Evolutionary conservation across 1,140 invertebrate species (phyloP), one percentile per base, ranked within the genome.

Genomic region (Drosophila chauvacae): DNA sequence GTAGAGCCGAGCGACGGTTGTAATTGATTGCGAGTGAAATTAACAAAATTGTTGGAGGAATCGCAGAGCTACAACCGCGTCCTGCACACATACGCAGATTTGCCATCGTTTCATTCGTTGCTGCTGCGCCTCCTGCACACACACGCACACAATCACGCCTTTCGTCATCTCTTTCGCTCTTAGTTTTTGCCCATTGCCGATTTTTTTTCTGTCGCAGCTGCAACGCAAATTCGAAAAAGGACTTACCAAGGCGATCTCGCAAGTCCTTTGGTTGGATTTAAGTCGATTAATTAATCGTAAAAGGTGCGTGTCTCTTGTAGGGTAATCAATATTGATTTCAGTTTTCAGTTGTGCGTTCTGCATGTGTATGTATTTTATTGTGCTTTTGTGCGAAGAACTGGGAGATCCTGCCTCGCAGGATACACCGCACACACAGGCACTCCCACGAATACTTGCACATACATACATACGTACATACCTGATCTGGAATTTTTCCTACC

Each of bases 161-260:
- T 66, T 76, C 72, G 71, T 75, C 73, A 55, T 76, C 72, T 73
- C 81, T 62, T 69, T 70, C 81, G 48, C 60, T 77, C 50, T 56
- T 47, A 18, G 37, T 51, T 65, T 35, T 61, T 45, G 33, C 42
- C 37, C 51, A 45, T 69, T 48, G 60, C 57, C 60, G 64, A 39
- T 42, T 77, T 63, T 84, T 83, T 56, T 77, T 63, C 20, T 84
- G 79, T 81, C 70, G 75, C 85, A 88, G 84, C 85, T 88, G 85
- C 85, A 90, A 90, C 85, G 85, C 85, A 88, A 88, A 88, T 81
- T 79, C 56, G 55, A 73, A 75, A 84, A 78, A 88, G 85, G 77
- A 90, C 81, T 55, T 20, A 41, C 30, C 42, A 51, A 35, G 28
- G 65, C 39, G 50, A 61, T 77, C 70, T 35, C 37, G 37, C 55